phyloP scores from a whole-genome alignment of 92 coral and sea anemone genomes.

The Bergia sp. region DNA sequence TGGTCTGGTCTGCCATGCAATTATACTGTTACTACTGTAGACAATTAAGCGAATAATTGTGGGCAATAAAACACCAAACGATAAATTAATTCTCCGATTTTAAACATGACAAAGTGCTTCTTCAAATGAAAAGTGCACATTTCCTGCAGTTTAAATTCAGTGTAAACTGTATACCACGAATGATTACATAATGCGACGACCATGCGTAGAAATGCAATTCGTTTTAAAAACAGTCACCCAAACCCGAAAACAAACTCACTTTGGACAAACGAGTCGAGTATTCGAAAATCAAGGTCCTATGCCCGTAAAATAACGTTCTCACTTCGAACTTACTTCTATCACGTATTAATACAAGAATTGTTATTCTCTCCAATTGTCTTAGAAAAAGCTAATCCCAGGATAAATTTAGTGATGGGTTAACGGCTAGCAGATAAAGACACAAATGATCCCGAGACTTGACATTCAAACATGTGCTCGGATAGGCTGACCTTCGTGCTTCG shows the following conservation, averaged over 20 bases:
- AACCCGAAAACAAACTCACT: not conserved
- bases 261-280: not conserved
- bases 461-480: constrained; percentile 38
- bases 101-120: constrained; percentile 22
- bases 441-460: constrained; percentile 34
- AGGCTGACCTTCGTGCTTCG: constrained; percentile 17
- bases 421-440: constrained; percentile 7
- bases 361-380: not conserved
- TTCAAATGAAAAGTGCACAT: constrained; percentile 27
- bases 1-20: not conserved
- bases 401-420: constrained; percentile 32
- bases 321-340: not conserved
- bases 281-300: too few relatives aligned
- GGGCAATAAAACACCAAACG: constrained; percentile 24
- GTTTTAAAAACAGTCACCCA: not conserved
- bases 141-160: constrained; percentile 43
- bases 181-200: constrained; percentile 24
- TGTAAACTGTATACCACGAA: constrained; percentile 4
- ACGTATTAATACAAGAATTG: constrained; percentile 9
- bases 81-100: constrained; percentile 7
- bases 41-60: constrained; percentile 8
- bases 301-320: too few relatives aligned
- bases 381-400: constrained; percentile 34
- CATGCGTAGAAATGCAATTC: not conserved
- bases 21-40: not conserved